Conservation (phyloP, 2,113 vertebrate species). For the Serilophus lunatus region DNA sequence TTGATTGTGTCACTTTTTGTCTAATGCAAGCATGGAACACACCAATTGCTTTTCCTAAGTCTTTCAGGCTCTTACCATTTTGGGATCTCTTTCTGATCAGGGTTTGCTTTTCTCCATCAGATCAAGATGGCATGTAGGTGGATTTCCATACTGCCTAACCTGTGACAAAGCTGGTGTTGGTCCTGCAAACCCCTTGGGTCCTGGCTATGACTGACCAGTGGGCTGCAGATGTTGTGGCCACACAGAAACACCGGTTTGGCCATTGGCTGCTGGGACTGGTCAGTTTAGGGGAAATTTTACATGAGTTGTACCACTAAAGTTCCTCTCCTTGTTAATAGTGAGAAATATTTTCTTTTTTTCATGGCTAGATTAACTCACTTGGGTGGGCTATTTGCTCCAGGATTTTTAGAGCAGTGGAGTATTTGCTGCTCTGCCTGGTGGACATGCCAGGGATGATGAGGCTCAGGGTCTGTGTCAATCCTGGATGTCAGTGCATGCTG, state of each 20-base stretch:
- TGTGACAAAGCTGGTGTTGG: not conserved
- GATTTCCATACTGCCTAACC: not conserved
- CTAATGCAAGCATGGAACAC: not conserved
- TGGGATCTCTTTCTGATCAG: not conserved
- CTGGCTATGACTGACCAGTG: accelerated
- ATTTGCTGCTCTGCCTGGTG: not conserved
- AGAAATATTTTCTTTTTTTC: not conserved
- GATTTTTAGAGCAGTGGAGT: not conserved
- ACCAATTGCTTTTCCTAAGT: not conserved
- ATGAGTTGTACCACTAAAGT: not conserved
- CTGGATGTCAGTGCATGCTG: not conserved
- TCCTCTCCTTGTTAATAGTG: not conserved
- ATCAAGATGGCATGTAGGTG: not conserved
- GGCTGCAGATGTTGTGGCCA: not conserved
- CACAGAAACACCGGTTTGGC: too few relatives aligned
- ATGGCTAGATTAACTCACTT: not conserved
- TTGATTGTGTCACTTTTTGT: not conserved
- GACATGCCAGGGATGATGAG: not conserved
- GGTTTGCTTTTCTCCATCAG: not conserved
- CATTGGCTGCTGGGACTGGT: too few relatives aligned
- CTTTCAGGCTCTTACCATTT: not conserved
- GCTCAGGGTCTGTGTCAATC: not conserved
- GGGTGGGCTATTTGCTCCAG: not conserved
- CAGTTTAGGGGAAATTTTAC: not conserved
- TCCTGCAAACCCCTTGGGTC: not conserved